These are phyloP conservation scores for Alloscopus bannaensis DNA, from an alignment of 2,888 invertebrate species.

Conservation along the genomic window DNA sequence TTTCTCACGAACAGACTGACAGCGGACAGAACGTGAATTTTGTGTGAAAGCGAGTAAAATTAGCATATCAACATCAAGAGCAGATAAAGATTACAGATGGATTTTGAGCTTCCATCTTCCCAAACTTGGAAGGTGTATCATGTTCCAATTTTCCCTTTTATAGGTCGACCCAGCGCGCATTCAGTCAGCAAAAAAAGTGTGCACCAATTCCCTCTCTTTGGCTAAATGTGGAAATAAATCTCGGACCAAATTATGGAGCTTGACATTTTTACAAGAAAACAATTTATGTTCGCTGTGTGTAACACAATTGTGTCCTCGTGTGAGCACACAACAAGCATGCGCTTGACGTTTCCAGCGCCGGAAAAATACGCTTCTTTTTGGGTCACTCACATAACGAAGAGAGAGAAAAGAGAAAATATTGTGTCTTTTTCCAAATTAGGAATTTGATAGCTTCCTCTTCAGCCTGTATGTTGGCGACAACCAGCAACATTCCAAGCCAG, in stretches of 20 bases:
- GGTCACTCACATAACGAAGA: background rate
- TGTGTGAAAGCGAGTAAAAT: slow-evolving; percentile 30
- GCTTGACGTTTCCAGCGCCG: background rate
- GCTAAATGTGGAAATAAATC: slow-evolving; percentile 24
- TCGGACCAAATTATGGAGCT: slow-evolving; percentile 27
- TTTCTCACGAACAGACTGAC: slow-evolving; percentile 2
- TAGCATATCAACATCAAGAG: slow-evolving; percentile 4
- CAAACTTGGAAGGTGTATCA: slow-evolving; percentile 12
- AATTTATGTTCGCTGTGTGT: slow-evolving; percentile 23
- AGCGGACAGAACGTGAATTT: background rate
- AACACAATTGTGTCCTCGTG: background rate
- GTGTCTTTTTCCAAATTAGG: slow-evolving; percentile 34
- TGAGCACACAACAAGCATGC: background rate
- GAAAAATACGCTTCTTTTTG: slow-evolving; percentile 11
- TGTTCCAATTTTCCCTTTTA: slow-evolving; percentile 18
- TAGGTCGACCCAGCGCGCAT: slow-evolving; percentile 8
- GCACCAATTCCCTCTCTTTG: slow-evolving; percentile 17
- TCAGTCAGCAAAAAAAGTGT: too few relatives aligned
- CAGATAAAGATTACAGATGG: background rate
- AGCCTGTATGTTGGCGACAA: too few relatives aligned
- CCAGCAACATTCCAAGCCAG: too few relatives aligned
- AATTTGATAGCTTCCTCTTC: slow-evolving; percentile 29
- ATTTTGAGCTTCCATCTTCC: background rate
- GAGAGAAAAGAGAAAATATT: background rate
- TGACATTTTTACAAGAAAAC: slow-evolving; percentile 33